Conservation (phyloP, 2,888 invertebrate genomes). For the Lissocephala sabroskyi region DNA sequence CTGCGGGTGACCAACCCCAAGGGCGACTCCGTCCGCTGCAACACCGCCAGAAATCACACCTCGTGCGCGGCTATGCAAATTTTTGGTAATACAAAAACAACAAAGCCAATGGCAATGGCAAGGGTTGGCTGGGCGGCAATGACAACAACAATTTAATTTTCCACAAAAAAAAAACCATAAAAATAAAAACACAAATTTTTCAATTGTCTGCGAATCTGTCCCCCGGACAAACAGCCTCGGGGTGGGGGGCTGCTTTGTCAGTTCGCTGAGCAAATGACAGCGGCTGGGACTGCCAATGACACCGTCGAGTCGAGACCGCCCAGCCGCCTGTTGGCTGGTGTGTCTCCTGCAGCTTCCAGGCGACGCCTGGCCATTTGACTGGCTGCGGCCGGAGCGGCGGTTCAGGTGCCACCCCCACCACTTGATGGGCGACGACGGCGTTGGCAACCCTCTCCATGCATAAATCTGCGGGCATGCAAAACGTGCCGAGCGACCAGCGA, state of each 20-base stretch:
- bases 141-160: conserved; percentile 55
- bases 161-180: conserved; percentile 62
- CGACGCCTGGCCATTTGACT: conserved; percentile 48
- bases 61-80: too few relatives aligned
- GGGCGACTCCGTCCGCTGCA: too few relatives aligned
- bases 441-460: conserved; percentile 53
- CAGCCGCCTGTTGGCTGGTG: neutral
- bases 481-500: conserved; percentile 6
- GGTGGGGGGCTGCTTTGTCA: neutral
- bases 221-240: neutral
- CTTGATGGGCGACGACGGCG: neutral
- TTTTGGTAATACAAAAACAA: conserved; percentile 39
- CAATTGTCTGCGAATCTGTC: too few relatives aligned
- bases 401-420: conserved; percentile 15
- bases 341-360: conserved; percentile 38
- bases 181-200: conserved; percentile 55
- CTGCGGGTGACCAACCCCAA: too few relatives aligned
- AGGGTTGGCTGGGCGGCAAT: too few relatives aligned
- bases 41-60: conserved; percentile 12
- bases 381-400: conserved; percentile 34
- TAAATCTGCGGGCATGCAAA: conserved; percentile 57
- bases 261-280: neutral
- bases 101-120: too few relatives aligned
- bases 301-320: neutral
- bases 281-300: neutral